Conservation (phyloP, 1,140 invertebrate genomes). For the Spodoptera frugiperda region DNA sequence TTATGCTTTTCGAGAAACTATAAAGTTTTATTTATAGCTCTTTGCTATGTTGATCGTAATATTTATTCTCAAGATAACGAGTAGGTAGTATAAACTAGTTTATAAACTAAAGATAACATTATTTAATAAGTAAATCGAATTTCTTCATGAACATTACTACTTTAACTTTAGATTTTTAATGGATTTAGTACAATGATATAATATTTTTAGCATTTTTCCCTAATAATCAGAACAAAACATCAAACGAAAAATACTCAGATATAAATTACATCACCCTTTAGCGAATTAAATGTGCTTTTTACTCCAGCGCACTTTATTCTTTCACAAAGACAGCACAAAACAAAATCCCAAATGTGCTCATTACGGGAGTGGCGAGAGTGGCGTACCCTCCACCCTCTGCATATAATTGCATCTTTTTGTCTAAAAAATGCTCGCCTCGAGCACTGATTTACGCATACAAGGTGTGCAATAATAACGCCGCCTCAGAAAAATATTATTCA, state of each 20-base stretch:
- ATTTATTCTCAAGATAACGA: too few species aligned
- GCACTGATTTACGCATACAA: slow-evolving; percentile 84
- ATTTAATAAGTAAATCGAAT: too few species aligned
- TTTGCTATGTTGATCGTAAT: too few species aligned
- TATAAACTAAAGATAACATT: too few species aligned
- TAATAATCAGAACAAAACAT: too few species aligned
- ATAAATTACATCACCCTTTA: background rate
- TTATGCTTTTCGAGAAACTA: background rate
- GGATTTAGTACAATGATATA: too few species aligned
- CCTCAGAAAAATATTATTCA: slow-evolving; percentile 77
- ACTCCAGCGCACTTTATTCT: slow-evolving; percentile 29
- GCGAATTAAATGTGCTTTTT: slow-evolving; percentile 14
- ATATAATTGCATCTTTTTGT: slow-evolving; percentile 83
- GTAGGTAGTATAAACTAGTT: too few species aligned
- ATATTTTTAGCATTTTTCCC: too few species aligned
- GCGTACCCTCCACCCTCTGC: slow-evolving; percentile 64
- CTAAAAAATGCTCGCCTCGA: slow-evolving; percentile 74
- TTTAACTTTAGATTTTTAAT: too few species aligned
- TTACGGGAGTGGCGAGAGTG: slow-evolving; percentile 61
- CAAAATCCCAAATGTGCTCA: slow-evolving; percentile 61
- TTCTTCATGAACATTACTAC: too few species aligned
- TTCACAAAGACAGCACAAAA: slow-evolving; percentile 48
- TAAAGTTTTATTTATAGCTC: background rate
- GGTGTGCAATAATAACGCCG: slow-evolving; percentile 82
- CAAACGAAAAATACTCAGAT: background rate